phyloP scores from a whole-genome alignment of 1,140 invertebrate genomes.

The Ridgeia piscesae region DNA sequence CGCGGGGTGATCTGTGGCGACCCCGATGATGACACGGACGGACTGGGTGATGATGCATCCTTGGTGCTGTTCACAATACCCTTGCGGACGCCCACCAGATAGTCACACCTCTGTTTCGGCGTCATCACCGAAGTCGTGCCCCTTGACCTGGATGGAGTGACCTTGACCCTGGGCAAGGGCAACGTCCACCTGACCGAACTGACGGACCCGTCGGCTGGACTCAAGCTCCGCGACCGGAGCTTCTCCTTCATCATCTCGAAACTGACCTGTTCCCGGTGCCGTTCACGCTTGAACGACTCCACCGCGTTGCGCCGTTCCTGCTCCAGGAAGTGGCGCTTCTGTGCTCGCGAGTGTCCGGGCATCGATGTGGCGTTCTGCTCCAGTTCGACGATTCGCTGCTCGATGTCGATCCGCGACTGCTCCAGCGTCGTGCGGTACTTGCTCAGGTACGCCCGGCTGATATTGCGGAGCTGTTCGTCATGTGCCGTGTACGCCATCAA shows the following conservation, averaged over 20 bases:
- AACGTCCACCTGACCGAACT: neutral
- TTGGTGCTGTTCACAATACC: neutral
- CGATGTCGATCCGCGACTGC: conserved; percentile 20
- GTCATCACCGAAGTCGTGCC: neutral
- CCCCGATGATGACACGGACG: neutral
- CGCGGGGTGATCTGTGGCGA: conserved; percentile 12
- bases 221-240: neutral
- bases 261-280: conserved; percentile 9
- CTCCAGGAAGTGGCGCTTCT: neutral
- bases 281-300: conserved; percentile 13
- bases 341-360: neutral
- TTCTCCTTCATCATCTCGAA: neutral
- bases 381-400: conserved; percentile 14
- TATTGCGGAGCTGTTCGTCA: conserved; percentile 1
- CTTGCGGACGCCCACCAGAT: conserved; percentile 1
- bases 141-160: neutral
- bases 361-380: neutral
- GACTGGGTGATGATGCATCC: neutral
- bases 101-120: conserved; percentile 3
- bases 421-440: conserved; percentile 21
- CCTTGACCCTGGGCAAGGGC: neutral
- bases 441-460: conserved; percentile 21
- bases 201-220: conserved; percentile 7
- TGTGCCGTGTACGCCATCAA: neutral
- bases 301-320: neutral